Base-by-base conservation (phyloP, 2,888 invertebrate genomes). In the Cylindroiulus punctatus region DNA sequence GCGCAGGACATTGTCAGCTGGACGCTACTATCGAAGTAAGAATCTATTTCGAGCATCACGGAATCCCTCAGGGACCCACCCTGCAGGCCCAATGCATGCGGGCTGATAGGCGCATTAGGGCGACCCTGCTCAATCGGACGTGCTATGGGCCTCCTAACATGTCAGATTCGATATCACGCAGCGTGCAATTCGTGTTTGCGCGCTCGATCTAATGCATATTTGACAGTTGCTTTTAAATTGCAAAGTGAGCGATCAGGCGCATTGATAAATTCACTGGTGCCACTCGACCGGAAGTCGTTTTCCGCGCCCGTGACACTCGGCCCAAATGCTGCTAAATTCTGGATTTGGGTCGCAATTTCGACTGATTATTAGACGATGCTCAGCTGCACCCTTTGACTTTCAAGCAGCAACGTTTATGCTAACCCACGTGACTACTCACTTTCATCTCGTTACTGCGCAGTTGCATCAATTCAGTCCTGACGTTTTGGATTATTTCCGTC, bases 171-270 rank as follows among this genome's bases (percentile, higher is more conserved):
- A 65, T 65, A 26, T 65, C 65, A 65, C n/a, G 26, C 7, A 10
- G 65, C 26, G 65, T 4, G 65, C 65, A 26, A 65, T 22, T 65
- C 65, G 26, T 26, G 65, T 26, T 26, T 65, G 65, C 65, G 12
- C 26, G 10, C 65, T 4, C 26, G 8, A 65, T 10, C 65, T 65
- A 65, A 65, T 65, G 65, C 65, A 65, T 65, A 65, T 65, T 65
- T 65, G 65, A 65, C 65, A 65, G 65, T 65, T 65, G 65, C 65
- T 65, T 65, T 65, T 65, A 65, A 65, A 65, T 65, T 65, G 65
- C 65, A 65, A 65, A 65, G 65, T 65, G 65, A 65, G 26, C 65
- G 65, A 65, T 65, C 65, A 12, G 65, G 65, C 26, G 65, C 26
- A 65, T 65, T 65, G 65, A 65, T 65, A 65, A 10, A 65, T 65